Evolutionary conservation across 1,140 invertebrate species (phyloP), one percentile per base, ranked within the genome.

Genomic region (Wasmannia auropunctata): DNA sequence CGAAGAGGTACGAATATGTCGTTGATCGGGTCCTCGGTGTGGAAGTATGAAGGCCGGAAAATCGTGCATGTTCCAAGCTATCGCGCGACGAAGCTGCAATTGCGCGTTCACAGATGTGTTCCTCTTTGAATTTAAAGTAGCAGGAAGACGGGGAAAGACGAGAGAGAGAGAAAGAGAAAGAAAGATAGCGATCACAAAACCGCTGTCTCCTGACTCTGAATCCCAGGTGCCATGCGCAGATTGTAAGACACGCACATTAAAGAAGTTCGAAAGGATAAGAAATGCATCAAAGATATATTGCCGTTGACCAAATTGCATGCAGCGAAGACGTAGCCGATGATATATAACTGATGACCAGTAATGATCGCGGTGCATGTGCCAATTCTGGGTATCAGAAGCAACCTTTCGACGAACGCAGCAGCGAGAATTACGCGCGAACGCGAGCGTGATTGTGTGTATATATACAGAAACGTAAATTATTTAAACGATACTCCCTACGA

Each of bases 1-100:
- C 96, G 19, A 95, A 96, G 83, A 96, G 96, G 80, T 97, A 96
- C 92, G 96, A 97, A 86, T 97, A 97, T 91, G 96, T 97, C 25
- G 96, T 97, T 67, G 97, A 97, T 92, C 94, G 96, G 85, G 96
- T 96, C 69, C 95, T 97, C 81, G 97, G 97, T 69, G 97, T 97
- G 74, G 97, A 97, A 93, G 97, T 97, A 8, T 85, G 46, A 85
- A 40, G 58, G 16, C 11, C 3, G 22, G 3, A 75, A 49, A 28
- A 10, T 80, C 22, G 43, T 0, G 75, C 28, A 37, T 16, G 14
- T 70, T 54, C n/a, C 22, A 63, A 43, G 75, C 37, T 62, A 0
- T 37, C 22, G 22, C 4, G 76, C 10, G 28, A 65, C 19, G 31
- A 8, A 72, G 37, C 31, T 25, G 28, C 22, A 77, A 14, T 63